phyloP scores from a whole-genome alignment of 2,797 vertebrate species.

The Chromobotia macracanthus region DNA sequence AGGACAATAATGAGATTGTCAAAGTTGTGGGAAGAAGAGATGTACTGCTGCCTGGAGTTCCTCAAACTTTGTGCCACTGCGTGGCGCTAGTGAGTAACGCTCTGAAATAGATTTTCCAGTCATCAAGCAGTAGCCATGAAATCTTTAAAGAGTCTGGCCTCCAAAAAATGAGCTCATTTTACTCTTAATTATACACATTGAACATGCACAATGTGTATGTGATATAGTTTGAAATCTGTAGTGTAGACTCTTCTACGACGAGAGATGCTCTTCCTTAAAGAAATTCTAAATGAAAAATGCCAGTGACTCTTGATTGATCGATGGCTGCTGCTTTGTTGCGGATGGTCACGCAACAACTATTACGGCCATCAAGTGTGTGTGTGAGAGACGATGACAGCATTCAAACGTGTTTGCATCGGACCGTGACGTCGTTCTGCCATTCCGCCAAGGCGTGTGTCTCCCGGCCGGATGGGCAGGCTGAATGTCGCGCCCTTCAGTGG shows the following conservation, averaged over 20 bases:
- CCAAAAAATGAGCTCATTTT: background rate
- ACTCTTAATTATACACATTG: background rate
- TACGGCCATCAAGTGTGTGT: constrained; percentile 29
- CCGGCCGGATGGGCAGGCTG: constrained; percentile 59
- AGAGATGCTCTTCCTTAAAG: background rate
- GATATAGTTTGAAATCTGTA: background rate
- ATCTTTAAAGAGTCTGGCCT: constrained; percentile 8
- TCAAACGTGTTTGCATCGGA: constrained; percentile 54
- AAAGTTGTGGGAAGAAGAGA: constrained; percentile 45
- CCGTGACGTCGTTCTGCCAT: constrained; percentile 27
- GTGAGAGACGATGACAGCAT: constrained; percentile 51
- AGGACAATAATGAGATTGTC: background rate
- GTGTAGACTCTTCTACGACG: background rate
- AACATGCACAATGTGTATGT: background rate
- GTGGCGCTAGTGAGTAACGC: constrained; percentile 41
- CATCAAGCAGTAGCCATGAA: constrained; percentile 37
- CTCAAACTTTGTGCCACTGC: constrained; percentile 8
- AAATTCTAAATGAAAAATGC: background rate
- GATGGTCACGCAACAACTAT: constrained; percentile 45
- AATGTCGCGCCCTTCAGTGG: constrained; percentile 52
- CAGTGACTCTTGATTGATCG: constrained; percentile 24
- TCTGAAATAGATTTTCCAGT: constrained; percentile 17
- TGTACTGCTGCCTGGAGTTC: constrained; percentile 21
- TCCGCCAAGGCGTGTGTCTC: constrained; percentile 57
- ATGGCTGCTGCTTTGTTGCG: constrained; percentile 45